These are phyloP conservation scores for Clarias macrocephalus DNA, from an alignment of 2,113 vertebrate species.

Conservation along the genomic window DNA sequence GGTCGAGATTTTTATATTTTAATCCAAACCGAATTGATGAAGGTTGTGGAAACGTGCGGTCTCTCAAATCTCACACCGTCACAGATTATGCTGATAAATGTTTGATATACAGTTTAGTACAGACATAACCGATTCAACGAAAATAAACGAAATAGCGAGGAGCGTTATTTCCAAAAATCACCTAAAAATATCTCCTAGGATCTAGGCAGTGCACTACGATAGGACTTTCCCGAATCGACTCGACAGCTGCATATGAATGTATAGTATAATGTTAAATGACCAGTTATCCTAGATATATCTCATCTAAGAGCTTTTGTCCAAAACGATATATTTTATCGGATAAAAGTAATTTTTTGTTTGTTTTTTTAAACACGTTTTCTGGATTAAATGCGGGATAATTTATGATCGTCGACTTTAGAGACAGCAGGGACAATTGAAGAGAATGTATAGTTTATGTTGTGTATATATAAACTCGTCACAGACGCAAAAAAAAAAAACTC, in stretches of 20 bases:
- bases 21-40: not conserved
- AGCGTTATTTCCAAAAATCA: not conserved
- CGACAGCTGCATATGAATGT: not conserved
- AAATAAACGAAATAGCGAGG: no score
- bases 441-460: not conserved
- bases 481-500: no score
- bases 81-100: not conserved
- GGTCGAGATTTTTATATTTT: not conserved
- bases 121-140: not conserved
- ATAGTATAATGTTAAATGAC: not conserved
- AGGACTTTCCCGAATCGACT: not conserved
- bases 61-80: not conserved
- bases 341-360: not conserved
- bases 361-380: not conserved
- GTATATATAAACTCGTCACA: no score
- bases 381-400: not conserved
- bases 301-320: not conserved
- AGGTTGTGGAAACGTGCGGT: not conserved
- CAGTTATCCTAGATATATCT: not conserved
- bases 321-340: not conserved
- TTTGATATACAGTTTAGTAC: not conserved
- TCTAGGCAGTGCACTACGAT: not conserved
- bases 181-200: not conserved
- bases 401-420: slow-evolving; percentile 27
- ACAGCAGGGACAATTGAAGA: not conserved